Base-by-base conservation (phyloP, 2,113 vertebrate genomes). In the Seriola rivoliana region DNA sequence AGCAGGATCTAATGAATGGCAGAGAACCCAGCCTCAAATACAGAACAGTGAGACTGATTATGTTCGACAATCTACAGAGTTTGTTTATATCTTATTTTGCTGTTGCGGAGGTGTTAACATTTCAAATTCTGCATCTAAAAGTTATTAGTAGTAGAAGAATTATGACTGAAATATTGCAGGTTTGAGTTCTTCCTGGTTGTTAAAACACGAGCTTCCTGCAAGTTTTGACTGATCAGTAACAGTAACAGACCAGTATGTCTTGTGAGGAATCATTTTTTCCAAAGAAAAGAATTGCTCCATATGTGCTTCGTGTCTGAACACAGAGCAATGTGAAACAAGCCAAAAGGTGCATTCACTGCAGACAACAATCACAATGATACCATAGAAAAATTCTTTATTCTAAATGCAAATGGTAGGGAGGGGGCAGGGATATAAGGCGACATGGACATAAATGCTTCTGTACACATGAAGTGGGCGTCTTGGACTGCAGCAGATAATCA, bases 371-470 rank as follows among this genome's bases (percentile, higher is more conserved):
- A n/a, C 12, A 23, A 42, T 13, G 23, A 69, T 17, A 21, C 11
- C 8, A 34, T 44, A 71, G 62, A 55, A 46, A 65, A 52, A 60
- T 6, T 21, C 4, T 80, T 69, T 55, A 67, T 81, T 76, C 34
- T 60, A 9, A 67, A 60, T 60, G 4, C 0, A 25, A 25, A 58
- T 50, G 8, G 13, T 29, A 63, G 10, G 0, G 19, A n/a, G 8
- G 23, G 4, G 3, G 7, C 48, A 44, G 12, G 9, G 0, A 46
- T 36, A 21, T 34, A 65, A 80, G 71, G 64, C 71, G 36, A 63
- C 25, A 23, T 48, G 25, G 38, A 36, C 44, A 57, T 16, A 1
- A 9, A 21, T 55, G 44, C 32, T 78, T 60, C 25, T 4, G 19
- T 5, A 36, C 21, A 25, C 13, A 25, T 52, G 21, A 14, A 36